Conservation (phyloP, 1,140 invertebrate species). For the Temnothorax curvispinosus region DNA sequence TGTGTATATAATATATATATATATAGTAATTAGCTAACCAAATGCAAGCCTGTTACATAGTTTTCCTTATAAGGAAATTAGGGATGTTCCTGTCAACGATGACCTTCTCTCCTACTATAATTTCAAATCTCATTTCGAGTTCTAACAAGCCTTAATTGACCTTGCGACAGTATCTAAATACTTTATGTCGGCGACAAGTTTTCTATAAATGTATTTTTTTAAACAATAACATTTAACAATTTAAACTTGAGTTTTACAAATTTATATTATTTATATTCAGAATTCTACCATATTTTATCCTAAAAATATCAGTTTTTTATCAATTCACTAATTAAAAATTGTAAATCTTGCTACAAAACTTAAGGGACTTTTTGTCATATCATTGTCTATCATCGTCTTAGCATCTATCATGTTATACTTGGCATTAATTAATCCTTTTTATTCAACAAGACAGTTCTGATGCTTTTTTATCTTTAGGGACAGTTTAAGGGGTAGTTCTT, state of each 20-base stretch:
- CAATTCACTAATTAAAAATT: not conserved
- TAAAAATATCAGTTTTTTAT: not conserved
- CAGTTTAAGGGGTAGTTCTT: not conserved
- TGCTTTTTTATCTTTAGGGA: not conserved
- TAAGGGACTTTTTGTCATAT: not conserved
- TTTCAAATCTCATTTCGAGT: not conserved
- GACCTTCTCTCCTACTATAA: not conserved
- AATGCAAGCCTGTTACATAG: not conserved
- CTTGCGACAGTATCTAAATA: not conserved
- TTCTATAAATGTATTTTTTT: not conserved
- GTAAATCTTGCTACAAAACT: not conserved
- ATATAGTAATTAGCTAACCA: not conserved
- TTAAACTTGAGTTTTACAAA: not conserved
- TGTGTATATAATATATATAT: not conserved
- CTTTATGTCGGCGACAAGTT: not conserved
- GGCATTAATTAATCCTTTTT: not conserved
- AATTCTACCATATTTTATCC: not conserved
- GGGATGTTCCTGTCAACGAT: not conserved
- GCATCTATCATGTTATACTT: not conserved
- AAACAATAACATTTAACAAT: not conserved
- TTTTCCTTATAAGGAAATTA: constrained; percentile 6
- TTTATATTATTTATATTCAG: not conserved
- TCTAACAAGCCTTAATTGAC: not conserved
- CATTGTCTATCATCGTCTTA: not conserved
- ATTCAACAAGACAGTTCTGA: not conserved